These are phyloP conservation scores for Lasioglossum leucozonium DNA, from an alignment of 2,888 invertebrate species.

Conservation along the genomic window DNA sequence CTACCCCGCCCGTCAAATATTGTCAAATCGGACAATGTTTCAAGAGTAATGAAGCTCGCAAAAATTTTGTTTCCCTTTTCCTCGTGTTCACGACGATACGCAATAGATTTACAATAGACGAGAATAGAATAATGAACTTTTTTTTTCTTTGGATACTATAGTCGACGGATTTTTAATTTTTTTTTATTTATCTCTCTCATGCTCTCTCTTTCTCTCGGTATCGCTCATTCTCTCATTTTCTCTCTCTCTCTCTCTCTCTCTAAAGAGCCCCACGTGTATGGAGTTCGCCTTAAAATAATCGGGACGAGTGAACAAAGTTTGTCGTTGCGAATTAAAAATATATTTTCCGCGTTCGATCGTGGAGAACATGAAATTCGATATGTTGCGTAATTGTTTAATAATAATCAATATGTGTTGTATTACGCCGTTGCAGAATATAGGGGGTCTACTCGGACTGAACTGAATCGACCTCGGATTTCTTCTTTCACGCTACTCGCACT, in stretches of 20 bases:
- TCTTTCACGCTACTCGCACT: neutral
- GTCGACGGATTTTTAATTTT: constrained; percentile 65
- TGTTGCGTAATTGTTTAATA: constrained; percentile 74
- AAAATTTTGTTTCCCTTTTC: constrained; percentile 43
- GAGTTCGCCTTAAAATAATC: constrained; percentile 37
- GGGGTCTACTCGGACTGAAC: constrained; percentile 53
- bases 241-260: constrained; percentile 14
- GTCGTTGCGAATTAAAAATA: constrained; percentile 66
- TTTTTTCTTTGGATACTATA: constrained; percentile 62
- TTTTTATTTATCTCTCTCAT: constrained; percentile 6
- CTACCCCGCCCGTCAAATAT: constrained; percentile 74
- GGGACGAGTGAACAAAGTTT: constrained; percentile 52
- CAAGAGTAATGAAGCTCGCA: constrained; percentile 45
- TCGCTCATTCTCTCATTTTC: neutral
- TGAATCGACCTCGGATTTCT: constrained; percentile 1
- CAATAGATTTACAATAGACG: constrained; percentile 69
- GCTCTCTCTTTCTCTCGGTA: constrained; percentile 1
- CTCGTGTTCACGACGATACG: constrained; percentile 41
- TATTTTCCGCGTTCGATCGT: constrained; percentile 56
- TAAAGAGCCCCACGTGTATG: constrained; percentile 25
- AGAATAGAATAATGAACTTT: constrained; percentile 62
- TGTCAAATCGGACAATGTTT: constrained; percentile 78
- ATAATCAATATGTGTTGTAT: constrained; percentile 65
- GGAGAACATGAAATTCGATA: constrained; percentile 74
- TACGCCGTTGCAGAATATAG: constrained; percentile 58